A percentile compares a stretch with the other conserved stretches of the same genome.
Evolutionary conservation across 2,113 vertebrate species (phyloP).

Genomic region (Oncorhynchus mykiss): DNA sequence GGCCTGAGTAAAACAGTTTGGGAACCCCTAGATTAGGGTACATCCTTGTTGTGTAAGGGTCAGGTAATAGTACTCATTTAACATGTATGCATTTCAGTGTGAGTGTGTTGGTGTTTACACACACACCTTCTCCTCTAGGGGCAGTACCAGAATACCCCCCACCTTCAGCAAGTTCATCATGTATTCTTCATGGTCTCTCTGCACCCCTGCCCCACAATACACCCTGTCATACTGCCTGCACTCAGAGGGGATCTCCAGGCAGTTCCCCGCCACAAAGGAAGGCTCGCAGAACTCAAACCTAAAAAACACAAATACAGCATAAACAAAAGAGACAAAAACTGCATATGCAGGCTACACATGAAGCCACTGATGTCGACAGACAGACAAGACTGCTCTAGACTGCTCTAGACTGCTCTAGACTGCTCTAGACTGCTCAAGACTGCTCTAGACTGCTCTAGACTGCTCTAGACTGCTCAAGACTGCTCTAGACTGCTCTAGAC

Average conservation of each 20-base stretch:
- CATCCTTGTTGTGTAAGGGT: too few relatives aligned
- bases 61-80: neutral
- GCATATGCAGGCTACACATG: neutral
- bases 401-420: neutral
- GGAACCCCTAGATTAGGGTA: too few relatives aligned
- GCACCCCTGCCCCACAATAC: conserved; percentile 95
- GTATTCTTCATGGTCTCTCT: conserved; percentile 92
- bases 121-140: conserved; percentile 92
- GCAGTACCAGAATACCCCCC: conserved; percentile 95
- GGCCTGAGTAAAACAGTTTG: neutral
- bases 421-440: neutral
- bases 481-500: neutral
- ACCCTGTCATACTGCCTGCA: conserved; percentile 92
- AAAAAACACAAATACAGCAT: conserved; percentile 3
- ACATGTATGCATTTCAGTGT: too few relatives aligned
- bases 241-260: conserved; percentile 89
- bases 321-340: neutral
- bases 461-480: too few relatives aligned
- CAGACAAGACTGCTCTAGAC: neutral
- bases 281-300: conserved; percentile 99
- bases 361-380: neutral
- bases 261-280: conserved; percentile 91
- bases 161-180: conserved; percentile 95
- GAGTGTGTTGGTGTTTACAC: neutral
- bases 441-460: neutral